phyloP scores from a whole-genome alignment of 2,113 vertebrate genomes.

The Corythornis madagascariensis region DNA sequence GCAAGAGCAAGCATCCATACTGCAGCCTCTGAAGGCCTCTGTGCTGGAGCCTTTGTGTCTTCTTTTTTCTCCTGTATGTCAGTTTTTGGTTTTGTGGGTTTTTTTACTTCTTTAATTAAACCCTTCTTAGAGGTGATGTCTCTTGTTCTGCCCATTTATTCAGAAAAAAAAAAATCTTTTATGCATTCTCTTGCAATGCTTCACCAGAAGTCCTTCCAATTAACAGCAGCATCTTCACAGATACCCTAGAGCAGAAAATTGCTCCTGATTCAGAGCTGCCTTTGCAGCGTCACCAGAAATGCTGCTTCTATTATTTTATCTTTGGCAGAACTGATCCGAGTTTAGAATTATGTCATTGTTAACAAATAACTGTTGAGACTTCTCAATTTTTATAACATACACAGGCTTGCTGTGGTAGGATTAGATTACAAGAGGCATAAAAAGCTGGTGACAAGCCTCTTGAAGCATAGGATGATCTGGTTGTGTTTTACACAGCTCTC shows the following conservation, averaged over 20 bases:
- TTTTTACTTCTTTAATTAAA: neutral
- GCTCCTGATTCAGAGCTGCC: neutral
- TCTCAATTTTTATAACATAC: accelerated
- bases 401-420: neutral
- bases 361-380: neutral
- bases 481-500: neutral
- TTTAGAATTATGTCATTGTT: neutral
- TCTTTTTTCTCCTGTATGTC: neutral
- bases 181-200: neutral
- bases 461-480: neutral
- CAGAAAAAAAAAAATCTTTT: neutral
- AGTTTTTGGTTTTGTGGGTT: neutral
- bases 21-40: neutral
- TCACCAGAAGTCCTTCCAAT: neutral
- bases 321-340: neutral
- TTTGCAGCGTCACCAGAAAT: neutral
- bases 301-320: neutral
- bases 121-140: accelerated
- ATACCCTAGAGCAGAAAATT: neutral
- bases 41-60: neutral
- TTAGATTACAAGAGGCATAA: neutral
- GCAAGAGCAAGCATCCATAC: neutral
- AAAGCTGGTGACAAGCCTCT: neutral
- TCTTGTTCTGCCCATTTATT: neutral
- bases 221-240: neutral